Evolutionary conservation across 1,140 invertebrate genomes (phyloP).

Genomic region (Leptopilina clavipes): DNA sequence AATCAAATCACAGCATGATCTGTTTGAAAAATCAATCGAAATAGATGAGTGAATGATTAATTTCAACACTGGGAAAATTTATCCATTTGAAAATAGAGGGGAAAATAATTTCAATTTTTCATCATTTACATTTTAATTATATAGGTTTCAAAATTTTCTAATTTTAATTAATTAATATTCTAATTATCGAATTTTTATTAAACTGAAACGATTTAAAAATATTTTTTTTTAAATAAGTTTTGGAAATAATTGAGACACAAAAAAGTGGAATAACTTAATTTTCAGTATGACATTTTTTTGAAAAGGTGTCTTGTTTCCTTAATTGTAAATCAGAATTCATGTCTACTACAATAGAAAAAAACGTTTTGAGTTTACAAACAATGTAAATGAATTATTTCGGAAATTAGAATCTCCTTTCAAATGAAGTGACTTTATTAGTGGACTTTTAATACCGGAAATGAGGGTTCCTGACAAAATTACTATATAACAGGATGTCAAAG

Average conservation of each 20-base stretch:
- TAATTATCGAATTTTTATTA: too few relatives aligned
- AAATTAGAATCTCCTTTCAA: neutral
- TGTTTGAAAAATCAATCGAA: neutral
- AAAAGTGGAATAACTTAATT: too few relatives aligned
- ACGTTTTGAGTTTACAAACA: neutral
- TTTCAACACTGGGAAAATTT: neutral
- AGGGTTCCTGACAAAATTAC: neutral
- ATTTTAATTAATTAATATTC: too few relatives aligned
- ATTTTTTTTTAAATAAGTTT: too few relatives aligned
- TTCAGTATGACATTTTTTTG: too few relatives aligned
- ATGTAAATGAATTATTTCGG: neutral
- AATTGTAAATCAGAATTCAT: too few relatives aligned
- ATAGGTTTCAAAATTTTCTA: too few relatives aligned
- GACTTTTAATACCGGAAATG: neutral
- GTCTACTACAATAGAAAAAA: too few relatives aligned
- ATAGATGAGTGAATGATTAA: neutral
- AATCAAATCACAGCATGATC: constrained; percentile 10
- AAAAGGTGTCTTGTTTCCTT: too few relatives aligned
- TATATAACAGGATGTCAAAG: neutral
- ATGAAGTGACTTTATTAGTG: constrained; percentile 1
- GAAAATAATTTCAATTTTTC: neutral
- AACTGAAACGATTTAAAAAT: too few relatives aligned
- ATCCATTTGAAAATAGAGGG: neutral
- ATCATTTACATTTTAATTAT: too few relatives aligned
- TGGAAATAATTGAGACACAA: too few relatives aligned